Conservation (phyloP, 2,113 vertebrate species). For the Rhadina sibilatrix region DNA sequence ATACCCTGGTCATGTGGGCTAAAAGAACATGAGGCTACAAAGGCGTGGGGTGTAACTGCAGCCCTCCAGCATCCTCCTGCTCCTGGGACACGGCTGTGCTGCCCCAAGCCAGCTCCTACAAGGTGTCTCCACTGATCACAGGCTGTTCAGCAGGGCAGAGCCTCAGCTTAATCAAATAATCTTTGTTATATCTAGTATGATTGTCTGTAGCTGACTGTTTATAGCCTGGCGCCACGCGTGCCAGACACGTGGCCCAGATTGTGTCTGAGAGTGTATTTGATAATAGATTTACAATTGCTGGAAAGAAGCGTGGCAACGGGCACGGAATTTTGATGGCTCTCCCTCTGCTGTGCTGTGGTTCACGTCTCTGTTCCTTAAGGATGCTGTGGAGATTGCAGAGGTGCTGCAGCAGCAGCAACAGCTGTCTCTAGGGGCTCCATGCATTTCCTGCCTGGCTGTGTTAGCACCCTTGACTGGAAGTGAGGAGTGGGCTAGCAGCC, state of each 20-base stretch:
- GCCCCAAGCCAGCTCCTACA: neutral
- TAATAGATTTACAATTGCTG: conserved; percentile 32
- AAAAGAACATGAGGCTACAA: neutral
- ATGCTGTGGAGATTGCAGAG: neutral
- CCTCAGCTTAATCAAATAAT: conserved; percentile 13
- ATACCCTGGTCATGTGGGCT: neutral
- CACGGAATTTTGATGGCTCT: neutral
- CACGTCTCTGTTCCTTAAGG: neutral
- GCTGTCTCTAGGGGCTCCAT: neutral
- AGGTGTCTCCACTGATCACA: neutral
- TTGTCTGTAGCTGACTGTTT: neutral
- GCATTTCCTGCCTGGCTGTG: neutral
- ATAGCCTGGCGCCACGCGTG: neutral
- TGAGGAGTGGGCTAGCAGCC: neutral
- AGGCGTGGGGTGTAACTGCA: neutral
- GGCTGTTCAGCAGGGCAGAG: neutral
- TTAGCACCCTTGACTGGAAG: neutral
- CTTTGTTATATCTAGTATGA: neutral
- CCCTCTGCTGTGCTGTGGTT: neutral
- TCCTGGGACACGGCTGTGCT: neutral
- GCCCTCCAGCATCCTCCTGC: neutral
- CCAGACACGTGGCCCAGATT: neutral
- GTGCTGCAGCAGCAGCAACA: neutral
- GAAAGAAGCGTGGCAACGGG: neutral
- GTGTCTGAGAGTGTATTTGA: neutral